phyloP scores from a whole-genome alignment of 2,113 vertebrate species.

The Hippopotamus amphibius region DNA sequence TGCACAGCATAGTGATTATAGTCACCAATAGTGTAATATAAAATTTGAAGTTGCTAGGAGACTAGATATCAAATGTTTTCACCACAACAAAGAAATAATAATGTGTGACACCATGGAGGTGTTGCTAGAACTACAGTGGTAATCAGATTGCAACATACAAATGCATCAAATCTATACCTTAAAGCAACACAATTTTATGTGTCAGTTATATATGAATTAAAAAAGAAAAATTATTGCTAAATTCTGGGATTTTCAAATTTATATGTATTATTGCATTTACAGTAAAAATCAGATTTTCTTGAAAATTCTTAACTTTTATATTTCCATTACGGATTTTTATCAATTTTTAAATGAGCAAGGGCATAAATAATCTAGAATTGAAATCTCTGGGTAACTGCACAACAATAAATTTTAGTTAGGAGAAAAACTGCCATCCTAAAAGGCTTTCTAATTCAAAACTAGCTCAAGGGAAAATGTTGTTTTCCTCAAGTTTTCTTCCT shows the following conservation, averaged over 20 bases:
- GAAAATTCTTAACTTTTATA: background rate
- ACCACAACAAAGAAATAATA: background rate
- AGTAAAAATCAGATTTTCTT: background rate
- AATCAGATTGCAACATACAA: background rate
- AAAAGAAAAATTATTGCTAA: background rate
- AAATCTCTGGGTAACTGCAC: background rate
- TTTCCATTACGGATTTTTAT: background rate
- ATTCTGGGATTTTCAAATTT: background rate
- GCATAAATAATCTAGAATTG: background rate
- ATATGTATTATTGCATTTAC: background rate
- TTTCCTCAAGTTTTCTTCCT: conserved; percentile 33
- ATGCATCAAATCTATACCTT: background rate
- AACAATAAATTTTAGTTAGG: background rate
- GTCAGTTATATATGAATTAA: background rate
- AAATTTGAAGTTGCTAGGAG: background rate
- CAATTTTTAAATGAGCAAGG: background rate
- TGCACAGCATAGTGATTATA: background rate
- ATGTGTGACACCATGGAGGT: background rate
- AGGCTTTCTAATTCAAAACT: conserved; percentile 46
- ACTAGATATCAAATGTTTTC: background rate
- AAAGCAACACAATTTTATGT: background rate
- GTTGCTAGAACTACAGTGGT: background rate
- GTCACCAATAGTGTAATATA: background rate
- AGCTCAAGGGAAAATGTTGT: conserved; percentile 14
- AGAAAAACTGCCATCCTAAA: conserved; percentile 10